Evolutionary conservation across 2,797 vertebrate genomes (phyloP).

Genomic region (Helostoma temminkii): DNA sequence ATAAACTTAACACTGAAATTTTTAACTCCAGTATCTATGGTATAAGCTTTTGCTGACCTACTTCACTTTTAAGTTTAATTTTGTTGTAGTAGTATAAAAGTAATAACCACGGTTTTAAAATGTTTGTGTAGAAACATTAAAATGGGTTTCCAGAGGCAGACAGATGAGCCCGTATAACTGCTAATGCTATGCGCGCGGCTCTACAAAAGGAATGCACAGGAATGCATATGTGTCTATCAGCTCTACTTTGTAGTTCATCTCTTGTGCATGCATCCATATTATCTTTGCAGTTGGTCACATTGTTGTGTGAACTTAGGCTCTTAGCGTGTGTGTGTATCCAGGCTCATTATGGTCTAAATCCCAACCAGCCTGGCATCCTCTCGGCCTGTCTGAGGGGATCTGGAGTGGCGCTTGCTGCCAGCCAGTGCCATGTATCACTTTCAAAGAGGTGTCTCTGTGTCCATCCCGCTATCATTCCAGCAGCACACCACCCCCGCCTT

Average conservation of each 20-base stretch:
- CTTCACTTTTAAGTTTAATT: too few species aligned
- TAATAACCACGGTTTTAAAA: neutral
- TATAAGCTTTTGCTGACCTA: too few species aligned
- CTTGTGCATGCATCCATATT: constrained; percentile 48
- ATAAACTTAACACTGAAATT: too few species aligned
- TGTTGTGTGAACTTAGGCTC: constrained; percentile 60
- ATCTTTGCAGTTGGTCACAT: constrained; percentile 70
- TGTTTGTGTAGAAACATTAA: neutral
- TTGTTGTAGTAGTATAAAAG: too few species aligned
- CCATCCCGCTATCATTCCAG: constrained; percentile 72
- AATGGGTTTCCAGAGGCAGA: neutral
- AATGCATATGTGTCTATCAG: constrained; percentile 42
- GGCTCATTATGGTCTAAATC: constrained; percentile 78
- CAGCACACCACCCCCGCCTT: constrained; percentile 43
- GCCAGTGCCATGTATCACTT: constrained; percentile 81
- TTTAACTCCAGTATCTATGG: too few species aligned
- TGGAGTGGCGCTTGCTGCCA: constrained; percentile 80
- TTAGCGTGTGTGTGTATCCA: constrained; percentile 35
- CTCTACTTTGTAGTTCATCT: constrained; percentile 64
- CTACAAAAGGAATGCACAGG: constrained; percentile 17
- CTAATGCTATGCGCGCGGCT: neutral
- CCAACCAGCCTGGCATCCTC: constrained; percentile 75
- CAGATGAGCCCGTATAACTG: neutral
- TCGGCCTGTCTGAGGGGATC: constrained; percentile 79
- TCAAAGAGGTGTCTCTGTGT: constrained; percentile 83